A percentile compares a stretch with the other conserved stretches of the same genome.
phyloP scores from a whole-genome alignment of 2,888 invertebrate species.

The Bellardia bayeri region DNA sequence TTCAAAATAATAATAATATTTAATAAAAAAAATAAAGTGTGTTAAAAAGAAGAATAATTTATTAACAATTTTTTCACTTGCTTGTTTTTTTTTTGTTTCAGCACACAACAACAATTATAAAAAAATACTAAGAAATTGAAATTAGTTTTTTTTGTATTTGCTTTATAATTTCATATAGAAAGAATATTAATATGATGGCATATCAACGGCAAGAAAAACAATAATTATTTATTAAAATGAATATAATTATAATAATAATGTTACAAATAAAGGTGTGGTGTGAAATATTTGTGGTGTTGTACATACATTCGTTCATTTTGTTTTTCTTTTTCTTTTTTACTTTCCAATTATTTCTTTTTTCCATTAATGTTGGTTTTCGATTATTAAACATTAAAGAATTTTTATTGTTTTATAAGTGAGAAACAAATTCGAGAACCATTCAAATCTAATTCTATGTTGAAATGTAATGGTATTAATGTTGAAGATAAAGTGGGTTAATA shows the following conservation, averaged over 20 bases:
- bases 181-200: constrained; percentile 33
- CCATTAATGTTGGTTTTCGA: constrained; percentile 30
- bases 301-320: neutral
- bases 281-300: constrained; percentile 43
- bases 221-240: constrained; percentile 41
- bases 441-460: neutral
- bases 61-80: constrained; percentile 53
- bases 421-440: constrained; percentile 20
- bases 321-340: constrained; percentile 39
- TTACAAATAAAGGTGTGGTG: constrained; percentile 69
- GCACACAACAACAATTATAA: constrained; percentile 34
- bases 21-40: constrained; percentile 13
- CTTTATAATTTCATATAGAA: constrained; percentile 20
- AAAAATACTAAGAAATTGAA: constrained; percentile 60
- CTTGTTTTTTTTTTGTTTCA: constrained; percentile 27
- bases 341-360: constrained; percentile 40
- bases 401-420: constrained; percentile 21
- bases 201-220: constrained; percentile 45
- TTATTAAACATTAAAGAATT: constrained; percentile 40
- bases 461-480: neutral
- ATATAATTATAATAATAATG: constrained; percentile 24
- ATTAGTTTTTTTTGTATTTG: constrained; percentile 37
- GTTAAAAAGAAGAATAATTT: constrained; percentile 54
- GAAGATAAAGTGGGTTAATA: neutral
- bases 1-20: constrained; percentile 25